phyloP scores from a whole-genome alignment of 1,140 invertebrate genomes.

The Penaeus japonicus region DNA sequence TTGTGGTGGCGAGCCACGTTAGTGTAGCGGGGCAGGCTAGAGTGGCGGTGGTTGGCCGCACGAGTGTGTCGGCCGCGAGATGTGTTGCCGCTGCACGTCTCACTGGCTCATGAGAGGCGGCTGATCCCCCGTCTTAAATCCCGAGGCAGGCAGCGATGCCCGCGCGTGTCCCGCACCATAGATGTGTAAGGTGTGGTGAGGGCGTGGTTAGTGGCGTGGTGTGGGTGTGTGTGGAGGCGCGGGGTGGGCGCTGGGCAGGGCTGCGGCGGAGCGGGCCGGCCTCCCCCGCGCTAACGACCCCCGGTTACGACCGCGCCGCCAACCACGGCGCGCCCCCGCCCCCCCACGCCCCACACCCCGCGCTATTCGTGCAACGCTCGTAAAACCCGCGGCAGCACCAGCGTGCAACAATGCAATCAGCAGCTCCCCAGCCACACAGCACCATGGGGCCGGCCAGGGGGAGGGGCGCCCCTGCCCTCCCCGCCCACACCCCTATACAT shows the following conservation, averaged over 20 bases:
- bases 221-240: background rate
- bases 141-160: too few relatives aligned
- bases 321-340: constrained; percentile 41
- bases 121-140: too few relatives aligned
- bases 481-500: constrained; percentile 1
- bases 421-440: constrained; percentile 28
- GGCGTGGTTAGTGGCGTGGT: background rate
- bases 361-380: constrained; percentile 41
- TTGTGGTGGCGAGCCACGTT: too few relatives aligned
- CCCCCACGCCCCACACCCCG: constrained; percentile 22
- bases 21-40: too few relatives aligned
- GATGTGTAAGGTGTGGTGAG: background rate
- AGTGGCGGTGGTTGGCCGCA: too few relatives aligned
- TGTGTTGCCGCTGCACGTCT: too few relatives aligned
- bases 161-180: too few relatives aligned
- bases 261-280: constrained; percentile 10
- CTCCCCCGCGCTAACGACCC: constrained; percentile 22
- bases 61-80: too few relatives aligned
- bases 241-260: constrained; percentile 16
- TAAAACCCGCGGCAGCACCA: constrained; percentile 36
- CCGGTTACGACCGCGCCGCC: constrained; percentile 40
- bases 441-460: constrained; percentile 13
- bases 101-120: too few relatives aligned
- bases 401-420: constrained; percentile 45
- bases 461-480: background rate